phyloP scores from a whole-genome alignment of 2,888 invertebrate genomes.

The Synergus laeviventris region DNA sequence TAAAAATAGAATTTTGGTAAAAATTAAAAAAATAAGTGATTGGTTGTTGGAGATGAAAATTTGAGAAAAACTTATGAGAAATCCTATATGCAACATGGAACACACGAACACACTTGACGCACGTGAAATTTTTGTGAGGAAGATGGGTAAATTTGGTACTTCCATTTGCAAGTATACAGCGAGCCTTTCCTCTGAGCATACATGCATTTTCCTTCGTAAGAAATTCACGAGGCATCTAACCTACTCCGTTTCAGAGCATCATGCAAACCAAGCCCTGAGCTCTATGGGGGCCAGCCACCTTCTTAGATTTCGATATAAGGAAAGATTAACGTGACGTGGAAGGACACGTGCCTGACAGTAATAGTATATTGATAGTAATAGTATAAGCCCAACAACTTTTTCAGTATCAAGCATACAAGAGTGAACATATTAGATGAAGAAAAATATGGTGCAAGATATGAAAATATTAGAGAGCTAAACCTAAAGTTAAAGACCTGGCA shows the following conservation, averaged over 20 bases:
- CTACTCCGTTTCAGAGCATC: constrained; percentile 64
- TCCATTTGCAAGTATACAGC: not conserved
- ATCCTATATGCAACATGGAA: too few relatives aligned
- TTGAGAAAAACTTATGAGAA: too few relatives aligned
- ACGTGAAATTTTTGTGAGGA: not conserved
- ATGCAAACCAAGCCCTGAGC: constrained; percentile 63
- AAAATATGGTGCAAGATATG: not conserved
- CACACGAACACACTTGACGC: too few relatives aligned
- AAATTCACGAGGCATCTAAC: constrained; percentile 67
- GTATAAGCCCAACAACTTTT: too few relatives aligned
- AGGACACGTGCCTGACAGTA: constrained; percentile 64
- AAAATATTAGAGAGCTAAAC: not conserved
- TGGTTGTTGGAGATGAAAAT: too few relatives aligned
- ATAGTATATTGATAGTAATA: constrained; percentile 55
- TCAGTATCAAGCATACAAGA: not conserved
- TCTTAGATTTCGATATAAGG: constrained; percentile 71
- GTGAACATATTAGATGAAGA: too few relatives aligned
- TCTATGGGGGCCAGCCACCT: constrained; percentile 66
- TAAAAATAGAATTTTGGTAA: not conserved
- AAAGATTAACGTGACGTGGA: constrained; percentile 67
- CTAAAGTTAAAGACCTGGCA: not conserved
- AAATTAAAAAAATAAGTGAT: too few relatives aligned
- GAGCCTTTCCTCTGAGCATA: constrained; percentile 41
- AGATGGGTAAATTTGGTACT: not conserved
- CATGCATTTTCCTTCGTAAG: constrained; percentile 63